Evolutionary conservation across 2,888 invertebrate species (phyloP).

Genomic region (Drosophila leonis): DNA sequence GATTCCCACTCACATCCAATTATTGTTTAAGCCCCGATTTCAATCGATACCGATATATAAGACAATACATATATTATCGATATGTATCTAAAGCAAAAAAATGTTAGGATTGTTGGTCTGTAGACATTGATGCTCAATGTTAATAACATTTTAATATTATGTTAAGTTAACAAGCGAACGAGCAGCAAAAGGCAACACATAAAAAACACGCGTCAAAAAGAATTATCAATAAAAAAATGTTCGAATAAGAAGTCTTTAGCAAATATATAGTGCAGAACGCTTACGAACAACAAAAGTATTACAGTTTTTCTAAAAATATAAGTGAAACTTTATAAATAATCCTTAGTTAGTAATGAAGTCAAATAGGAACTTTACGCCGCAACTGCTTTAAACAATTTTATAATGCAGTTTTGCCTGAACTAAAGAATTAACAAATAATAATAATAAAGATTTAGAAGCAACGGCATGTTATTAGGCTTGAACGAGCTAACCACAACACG

Average conservation of each 20-base stretch:
- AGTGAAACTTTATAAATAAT: neutral
- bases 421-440: neutral
- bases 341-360: neutral
- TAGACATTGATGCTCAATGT: neutral
- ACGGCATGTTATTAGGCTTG: slow-evolving; percentile 68
- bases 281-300: neutral
- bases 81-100: neutral
- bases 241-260: neutral
- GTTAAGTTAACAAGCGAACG: slow-evolving; percentile 17
- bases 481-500: slow-evolving; percentile 86
- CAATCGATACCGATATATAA: neutral
- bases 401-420: slow-evolving; percentile 2
- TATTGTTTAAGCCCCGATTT: neutral
- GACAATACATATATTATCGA: neutral
- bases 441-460: neutral
- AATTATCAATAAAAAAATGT: slow-evolving; percentile 3
- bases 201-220: slow-evolving; percentile 33
- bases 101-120: neutral
- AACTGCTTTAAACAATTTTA: slow-evolving; percentile 1
- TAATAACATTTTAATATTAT: slow-evolving; percentile 26
- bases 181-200: neutral
- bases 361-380: neutral
- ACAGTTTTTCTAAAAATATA: neutral
- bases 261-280: neutral
- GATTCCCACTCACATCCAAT: neutral